Evolutionary conservation across 2,888 invertebrate species (phyloP).

Genomic region (Leptogaster cylindrica): DNA sequence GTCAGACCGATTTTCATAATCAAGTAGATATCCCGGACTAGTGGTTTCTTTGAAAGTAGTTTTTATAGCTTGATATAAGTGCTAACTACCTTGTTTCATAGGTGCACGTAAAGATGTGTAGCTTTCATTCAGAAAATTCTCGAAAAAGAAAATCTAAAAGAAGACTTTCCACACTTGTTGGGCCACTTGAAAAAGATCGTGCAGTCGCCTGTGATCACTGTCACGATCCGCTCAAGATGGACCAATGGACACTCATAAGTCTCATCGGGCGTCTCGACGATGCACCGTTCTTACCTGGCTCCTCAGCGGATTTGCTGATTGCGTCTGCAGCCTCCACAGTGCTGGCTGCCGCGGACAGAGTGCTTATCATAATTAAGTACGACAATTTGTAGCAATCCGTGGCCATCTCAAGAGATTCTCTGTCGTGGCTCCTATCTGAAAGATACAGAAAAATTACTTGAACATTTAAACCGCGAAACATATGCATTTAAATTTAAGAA

Average conservation of each 20-base stretch:
- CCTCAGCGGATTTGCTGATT: slow-evolving; percentile 3
- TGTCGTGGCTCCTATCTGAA: slow-evolving; percentile 17
- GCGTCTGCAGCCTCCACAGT: background rate
- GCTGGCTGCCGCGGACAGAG: slow-evolving; percentile 6
- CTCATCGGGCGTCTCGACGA: background rate
- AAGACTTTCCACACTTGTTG: slow-evolving; percentile 38
- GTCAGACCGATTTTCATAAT: slow-evolving; percentile 14
- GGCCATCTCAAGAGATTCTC: slow-evolving; percentile 13
- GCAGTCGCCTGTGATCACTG: slow-evolving; percentile 6
- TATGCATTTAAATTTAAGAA: too few species aligned
- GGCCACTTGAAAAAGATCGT: slow-evolving; percentile 35
- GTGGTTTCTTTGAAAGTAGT: slow-evolving; percentile 34
- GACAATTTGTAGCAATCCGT: slow-evolving; percentile 34
- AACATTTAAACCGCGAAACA: slow-evolving; percentile 2
- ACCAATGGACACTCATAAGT: slow-evolving; percentile 24
- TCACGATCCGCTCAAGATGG: slow-evolving; percentile 19
- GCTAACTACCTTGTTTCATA: slow-evolving; percentile 17
- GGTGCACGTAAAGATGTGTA: slow-evolving; percentile 25
- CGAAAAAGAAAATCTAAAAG: slow-evolving; percentile 33
- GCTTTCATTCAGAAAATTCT: slow-evolving; percentile 40
- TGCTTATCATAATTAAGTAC: slow-evolving; percentile 35
- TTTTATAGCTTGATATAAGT: slow-evolving; percentile 32
- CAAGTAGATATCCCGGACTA: slow-evolving; percentile 4
- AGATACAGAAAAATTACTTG: background rate
- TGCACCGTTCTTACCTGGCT: slow-evolving; percentile 23